These are phyloP conservation scores for Liasis olivaceus DNA, from an alignment of 2,797 vertebrate species.

Conservation along the genomic window DNA sequence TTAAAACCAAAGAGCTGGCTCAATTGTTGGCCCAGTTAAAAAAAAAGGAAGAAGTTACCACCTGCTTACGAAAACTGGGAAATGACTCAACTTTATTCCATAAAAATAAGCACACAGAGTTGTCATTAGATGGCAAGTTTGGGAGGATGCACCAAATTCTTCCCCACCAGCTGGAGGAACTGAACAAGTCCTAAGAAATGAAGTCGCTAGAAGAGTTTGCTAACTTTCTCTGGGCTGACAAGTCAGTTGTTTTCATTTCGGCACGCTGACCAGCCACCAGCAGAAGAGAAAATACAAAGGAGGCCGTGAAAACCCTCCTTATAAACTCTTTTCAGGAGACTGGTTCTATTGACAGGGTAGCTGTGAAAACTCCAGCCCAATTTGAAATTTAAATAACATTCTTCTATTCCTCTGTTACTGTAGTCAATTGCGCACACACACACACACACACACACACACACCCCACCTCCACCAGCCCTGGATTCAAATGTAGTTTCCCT, in stretches of 20 bases:
- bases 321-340: slow-evolving; percentile 66
- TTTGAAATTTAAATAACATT: slow-evolving; percentile 74
- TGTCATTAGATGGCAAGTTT: neutral
- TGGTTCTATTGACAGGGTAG: slow-evolving; percentile 69
- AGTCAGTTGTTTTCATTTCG: slow-evolving; percentile 58
- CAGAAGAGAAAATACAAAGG: slow-evolving; percentile 60
- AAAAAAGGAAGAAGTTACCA: neutral
- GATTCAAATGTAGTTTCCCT: slow-evolving; percentile 59
- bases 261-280: slow-evolving; percentile 62
- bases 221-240: slow-evolving; percentile 54
- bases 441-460: accelerated
- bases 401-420: slow-evolving; percentile 65
- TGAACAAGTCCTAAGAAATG: neutral
- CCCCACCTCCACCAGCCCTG: neutral
- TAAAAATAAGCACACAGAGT: neutral
- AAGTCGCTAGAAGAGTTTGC: slow-evolving; percentile 45
- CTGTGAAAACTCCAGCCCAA: slow-evolving; percentile 66
- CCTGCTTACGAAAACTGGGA: neutral
- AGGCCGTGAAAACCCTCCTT: slow-evolving; percentile 67
- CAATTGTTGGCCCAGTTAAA: neutral
- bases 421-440: slow-evolving; percentile 49
- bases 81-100: neutral
- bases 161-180: neutral
- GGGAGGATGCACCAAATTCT: neutral
- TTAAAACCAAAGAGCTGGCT: neutral